Conservation (phyloP, 2,888 invertebrate genomes). For the Horisme vitalbata region DNA sequence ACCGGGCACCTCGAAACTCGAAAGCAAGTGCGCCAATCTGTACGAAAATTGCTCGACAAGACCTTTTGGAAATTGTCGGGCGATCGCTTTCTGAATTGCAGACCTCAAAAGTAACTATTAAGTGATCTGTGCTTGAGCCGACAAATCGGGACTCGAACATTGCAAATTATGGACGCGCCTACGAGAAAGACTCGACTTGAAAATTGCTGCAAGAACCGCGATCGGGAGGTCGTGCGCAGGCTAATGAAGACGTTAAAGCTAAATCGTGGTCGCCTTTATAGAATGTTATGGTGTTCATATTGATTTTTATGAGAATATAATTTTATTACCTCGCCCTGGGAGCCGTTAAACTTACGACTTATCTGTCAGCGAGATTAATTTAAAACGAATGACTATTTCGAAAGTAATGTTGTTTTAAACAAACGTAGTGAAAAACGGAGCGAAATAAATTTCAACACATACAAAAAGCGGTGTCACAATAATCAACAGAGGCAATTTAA, state of each 20-base stretch:
- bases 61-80: slow-evolving; percentile 68
- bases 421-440: slow-evolving; percentile 43
- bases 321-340: slow-evolving; percentile 60
- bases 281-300: slow-evolving; percentile 69
- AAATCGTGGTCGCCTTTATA: slow-evolving; percentile 65
- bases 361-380: slow-evolving; percentile 17
- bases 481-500: slow-evolving; percentile 77
- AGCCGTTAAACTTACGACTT: slow-evolving; percentile 32
- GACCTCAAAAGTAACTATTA: slow-evolving; percentile 34
- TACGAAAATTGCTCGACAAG: slow-evolving; percentile 69
- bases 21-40: slow-evolving; percentile 60
- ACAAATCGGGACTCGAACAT: slow-evolving; percentile 66
- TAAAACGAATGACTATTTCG: slow-evolving; percentile 15
- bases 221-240: slow-evolving; percentile 69
- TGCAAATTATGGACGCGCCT: slow-evolving; percentile 69
- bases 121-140: slow-evolving; percentile 37
- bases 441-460: slow-evolving; percentile 63
- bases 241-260: slow-evolving; percentile 79
- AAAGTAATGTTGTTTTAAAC: slow-evolving; percentile 16
- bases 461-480: slow-evolving; percentile 73
- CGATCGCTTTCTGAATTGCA: slow-evolving; percentile 63
- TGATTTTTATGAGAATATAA: slow-evolving; percentile 76
- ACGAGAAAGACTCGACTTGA: slow-evolving; percentile 56
- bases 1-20: slow-evolving; percentile 49
- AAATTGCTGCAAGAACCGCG: slow-evolving; percentile 64